Conservation (phyloP, 2,113 vertebrate species). For the Bufo gargarizans region DNA sequence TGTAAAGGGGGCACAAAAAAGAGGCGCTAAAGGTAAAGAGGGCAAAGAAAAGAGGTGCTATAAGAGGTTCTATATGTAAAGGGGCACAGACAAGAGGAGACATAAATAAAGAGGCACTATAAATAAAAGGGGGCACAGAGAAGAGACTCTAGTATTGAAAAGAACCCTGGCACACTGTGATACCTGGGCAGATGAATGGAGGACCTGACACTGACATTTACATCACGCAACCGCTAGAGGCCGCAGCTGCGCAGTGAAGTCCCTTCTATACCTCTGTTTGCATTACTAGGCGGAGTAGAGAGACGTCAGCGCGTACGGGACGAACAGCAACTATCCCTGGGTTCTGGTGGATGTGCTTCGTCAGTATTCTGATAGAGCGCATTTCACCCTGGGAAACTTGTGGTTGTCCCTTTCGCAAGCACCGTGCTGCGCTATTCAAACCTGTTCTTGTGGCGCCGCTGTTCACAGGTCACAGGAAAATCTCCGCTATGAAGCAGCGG, state of each 20-base stretch:
- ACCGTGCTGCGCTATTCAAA: neutral
- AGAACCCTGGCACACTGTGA: too few relatives aligned
- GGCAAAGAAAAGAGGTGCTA: too few relatives aligned
- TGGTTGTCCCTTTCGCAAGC: neutral
- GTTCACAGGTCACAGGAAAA: neutral
- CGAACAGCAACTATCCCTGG: conserved; percentile 8
- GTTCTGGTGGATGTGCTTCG: neutral
- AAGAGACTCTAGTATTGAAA: too few relatives aligned
- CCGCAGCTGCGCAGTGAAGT: neutral
- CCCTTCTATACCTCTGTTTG: neutral
- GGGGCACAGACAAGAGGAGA: too few relatives aligned
- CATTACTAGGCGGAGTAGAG: neutral
- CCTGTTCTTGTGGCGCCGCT: neutral
- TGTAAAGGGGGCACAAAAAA: too few relatives aligned
- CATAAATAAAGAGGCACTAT: too few relatives aligned
- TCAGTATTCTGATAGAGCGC: neutral
- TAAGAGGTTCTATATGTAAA: too few relatives aligned
- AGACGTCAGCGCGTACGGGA: neutral
- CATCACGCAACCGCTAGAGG: neutral
- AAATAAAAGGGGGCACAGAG: too few relatives aligned
- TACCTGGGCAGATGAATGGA: too few relatives aligned
- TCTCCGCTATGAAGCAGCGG: conserved; percentile 35
- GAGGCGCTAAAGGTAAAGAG: too few relatives aligned
- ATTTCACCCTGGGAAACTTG: neutral
- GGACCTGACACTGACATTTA: too few relatives aligned